Evolutionary conservation across 2,113 vertebrate species (phyloP).

Genomic region (Pao palembangensis): DNA sequence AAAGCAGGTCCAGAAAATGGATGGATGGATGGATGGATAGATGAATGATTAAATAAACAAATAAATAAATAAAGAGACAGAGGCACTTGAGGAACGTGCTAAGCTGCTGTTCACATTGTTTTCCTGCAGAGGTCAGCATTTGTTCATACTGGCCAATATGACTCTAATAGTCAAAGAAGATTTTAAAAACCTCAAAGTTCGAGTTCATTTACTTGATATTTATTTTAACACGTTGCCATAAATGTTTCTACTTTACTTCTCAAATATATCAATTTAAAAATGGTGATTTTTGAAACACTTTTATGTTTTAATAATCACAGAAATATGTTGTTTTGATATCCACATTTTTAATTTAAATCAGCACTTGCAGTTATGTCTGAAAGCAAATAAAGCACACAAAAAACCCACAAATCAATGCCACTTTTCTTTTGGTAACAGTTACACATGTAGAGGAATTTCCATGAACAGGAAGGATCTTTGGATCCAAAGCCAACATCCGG

Average conservation of each 20-base stretch:
- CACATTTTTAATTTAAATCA: not conserved
- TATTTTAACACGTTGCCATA: too few relatives aligned
- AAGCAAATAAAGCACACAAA: too few relatives aligned
- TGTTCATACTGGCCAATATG: slow-evolving; percentile 23
- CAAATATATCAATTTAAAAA: not conserved
- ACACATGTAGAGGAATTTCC: slow-evolving; percentile 55
- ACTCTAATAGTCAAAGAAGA: not conserved
- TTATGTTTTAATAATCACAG: too few relatives aligned
- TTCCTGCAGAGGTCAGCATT: slow-evolving; percentile 70
- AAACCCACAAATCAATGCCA: slow-evolving; percentile 3
- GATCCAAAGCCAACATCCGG: slow-evolving; percentile 68
- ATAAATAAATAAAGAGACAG: too few relatives aligned
- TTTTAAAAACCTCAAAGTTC: too few relatives aligned
- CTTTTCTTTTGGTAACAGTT: slow-evolving; percentile 24
- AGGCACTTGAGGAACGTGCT: too few relatives aligned
- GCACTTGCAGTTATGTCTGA: not conserved
- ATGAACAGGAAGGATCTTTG: slow-evolving; percentile 71
- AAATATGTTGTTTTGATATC: too few relatives aligned
- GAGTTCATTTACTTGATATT: not conserved
- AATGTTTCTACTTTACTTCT: too few relatives aligned
- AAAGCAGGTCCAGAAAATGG: too few relatives aligned
- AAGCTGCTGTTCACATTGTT: not conserved
- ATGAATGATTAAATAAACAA: too few relatives aligned
- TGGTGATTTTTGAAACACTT: too few relatives aligned
- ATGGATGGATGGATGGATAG: too few relatives aligned